These are phyloP conservation scores for Corynorhinus townsendii DNA, from an alignment of 2,113 vertebrate species.

Conservation along the genomic window DNA sequence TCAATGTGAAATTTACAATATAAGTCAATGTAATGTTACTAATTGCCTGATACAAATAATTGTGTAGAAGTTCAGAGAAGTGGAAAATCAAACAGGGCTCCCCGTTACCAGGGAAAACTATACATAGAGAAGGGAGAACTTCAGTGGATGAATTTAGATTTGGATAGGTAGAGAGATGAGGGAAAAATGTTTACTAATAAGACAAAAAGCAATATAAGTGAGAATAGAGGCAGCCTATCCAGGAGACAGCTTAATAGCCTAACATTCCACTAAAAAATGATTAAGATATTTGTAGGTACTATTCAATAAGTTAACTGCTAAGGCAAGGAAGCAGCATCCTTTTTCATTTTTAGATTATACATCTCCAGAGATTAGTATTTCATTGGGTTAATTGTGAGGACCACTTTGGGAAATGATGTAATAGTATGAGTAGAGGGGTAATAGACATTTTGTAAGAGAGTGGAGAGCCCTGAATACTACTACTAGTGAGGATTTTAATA, in stretches of 20 bases:
- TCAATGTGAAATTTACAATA: not conserved
- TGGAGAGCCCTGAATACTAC: not conserved
- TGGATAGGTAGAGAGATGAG: not conserved
- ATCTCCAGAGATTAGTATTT: not conserved
- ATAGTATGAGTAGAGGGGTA: not conserved
- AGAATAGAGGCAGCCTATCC: not conserved
- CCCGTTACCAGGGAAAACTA: not conserved
- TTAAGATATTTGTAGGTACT: constrained; percentile 6
- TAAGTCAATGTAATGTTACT: not conserved
- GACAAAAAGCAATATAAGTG: not conserved
- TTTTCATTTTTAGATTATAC: not conserved
- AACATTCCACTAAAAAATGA: not conserved
- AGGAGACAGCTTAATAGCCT: not conserved
- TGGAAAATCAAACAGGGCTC: not conserved
- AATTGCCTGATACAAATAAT: not conserved
- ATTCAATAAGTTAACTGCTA: constrained; percentile 21
- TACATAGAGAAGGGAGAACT: not conserved
- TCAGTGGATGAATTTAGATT: not conserved
- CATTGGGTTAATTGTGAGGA: constrained; percentile 7
- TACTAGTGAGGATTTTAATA: constrained; percentile 18
- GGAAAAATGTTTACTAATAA: not conserved
- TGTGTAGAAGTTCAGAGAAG: not conserved
- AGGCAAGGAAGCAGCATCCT: not conserved
- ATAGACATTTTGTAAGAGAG: not conserved
- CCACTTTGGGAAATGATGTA: not conserved